A percentile compares a stretch with the other conserved stretches of the same genome.
phyloP scores from a whole-genome alignment of 2,888 invertebrate species.

The Bursaphelenchus okinawaensis region DNA sequence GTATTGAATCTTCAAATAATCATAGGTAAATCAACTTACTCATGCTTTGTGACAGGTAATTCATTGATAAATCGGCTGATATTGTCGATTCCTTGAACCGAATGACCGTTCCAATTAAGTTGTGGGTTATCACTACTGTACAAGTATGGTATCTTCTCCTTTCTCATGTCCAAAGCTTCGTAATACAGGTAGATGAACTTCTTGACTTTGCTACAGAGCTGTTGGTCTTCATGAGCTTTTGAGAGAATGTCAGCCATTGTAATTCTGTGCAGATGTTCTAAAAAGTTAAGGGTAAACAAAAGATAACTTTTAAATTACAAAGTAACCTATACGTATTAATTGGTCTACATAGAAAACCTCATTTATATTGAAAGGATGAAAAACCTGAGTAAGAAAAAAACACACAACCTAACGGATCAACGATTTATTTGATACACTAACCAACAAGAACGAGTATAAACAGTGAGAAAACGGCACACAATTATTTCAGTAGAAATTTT shows the following conservation, averaged over 20 bases:
- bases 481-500: constrained; percentile 40
- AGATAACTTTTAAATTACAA: too few species aligned
- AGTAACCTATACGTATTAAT: too few species aligned
- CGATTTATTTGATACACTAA: not conserved
- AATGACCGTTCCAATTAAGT: constrained; percentile 29
- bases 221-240: not conserved
- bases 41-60: constrained; percentile 26
- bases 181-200: constrained; percentile 10
- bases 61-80: constrained; percentile 22
- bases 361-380: too few species aligned
- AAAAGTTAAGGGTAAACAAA: too few species aligned
- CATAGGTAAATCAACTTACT: constrained; percentile 18
- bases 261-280: too few species aligned
- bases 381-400: too few species aligned
- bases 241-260: not conserved
- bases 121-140: constrained; percentile 1
- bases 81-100: constrained; percentile 17
- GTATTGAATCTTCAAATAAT: too few species aligned
- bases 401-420: not conserved
- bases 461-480: not conserved
- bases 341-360: too few species aligned
- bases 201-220: constrained; percentile 10
- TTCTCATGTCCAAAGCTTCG: constrained; percentile 6
- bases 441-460: not conserved
- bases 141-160: not conserved